Conservation (phyloP, 2,113 vertebrate species). For the Myodes glareolus region DNA sequence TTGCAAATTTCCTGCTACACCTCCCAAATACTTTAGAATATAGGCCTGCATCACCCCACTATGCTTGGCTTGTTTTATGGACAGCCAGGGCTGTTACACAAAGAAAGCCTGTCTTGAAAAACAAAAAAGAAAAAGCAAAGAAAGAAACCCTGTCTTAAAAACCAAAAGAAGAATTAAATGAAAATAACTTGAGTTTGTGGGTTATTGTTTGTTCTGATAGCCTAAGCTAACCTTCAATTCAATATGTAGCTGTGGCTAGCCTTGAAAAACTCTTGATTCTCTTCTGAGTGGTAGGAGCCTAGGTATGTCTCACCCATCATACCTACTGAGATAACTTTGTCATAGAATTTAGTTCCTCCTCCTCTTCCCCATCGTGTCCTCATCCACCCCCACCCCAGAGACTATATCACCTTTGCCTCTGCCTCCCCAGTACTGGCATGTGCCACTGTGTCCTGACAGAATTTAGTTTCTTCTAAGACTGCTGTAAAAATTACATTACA, state of each 20-base stretch:
- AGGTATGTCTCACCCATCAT: background rate
- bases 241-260: background rate
- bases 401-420: background rate
- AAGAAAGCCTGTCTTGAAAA: background rate
- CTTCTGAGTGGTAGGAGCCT: background rate
- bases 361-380: too few species aligned
- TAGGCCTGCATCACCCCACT: background rate
- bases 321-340: background rate
- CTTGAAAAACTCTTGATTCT: background rate
- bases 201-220: background rate
- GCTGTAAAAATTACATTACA: background rate
- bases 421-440: background rate
- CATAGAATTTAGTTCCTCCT: background rate
- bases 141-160: background rate
- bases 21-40: background rate
- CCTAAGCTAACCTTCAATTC: background rate
- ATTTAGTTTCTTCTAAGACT: conserved; percentile 30
- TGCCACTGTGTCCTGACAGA: background rate
- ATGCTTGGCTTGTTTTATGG: background rate
- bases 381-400: background rate
- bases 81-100: background rate
- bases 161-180: background rate
- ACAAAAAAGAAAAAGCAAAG: background rate
- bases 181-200: background rate
- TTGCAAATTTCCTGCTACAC: background rate